Conservation (phyloP, 2,797 vertebrate species). For the Vireo griseus region DNA sequence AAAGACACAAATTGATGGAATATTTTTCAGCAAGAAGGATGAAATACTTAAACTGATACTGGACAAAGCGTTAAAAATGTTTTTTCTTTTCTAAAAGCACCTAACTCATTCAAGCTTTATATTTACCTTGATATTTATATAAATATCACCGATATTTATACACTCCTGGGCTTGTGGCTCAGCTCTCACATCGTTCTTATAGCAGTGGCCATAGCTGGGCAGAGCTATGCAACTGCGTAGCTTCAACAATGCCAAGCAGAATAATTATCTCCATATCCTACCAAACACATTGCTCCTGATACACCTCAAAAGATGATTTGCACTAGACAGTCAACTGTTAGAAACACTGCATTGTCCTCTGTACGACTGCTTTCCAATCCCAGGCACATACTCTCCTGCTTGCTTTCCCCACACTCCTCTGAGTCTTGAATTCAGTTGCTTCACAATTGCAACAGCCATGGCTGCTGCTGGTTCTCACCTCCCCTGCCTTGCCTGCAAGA, state of each 20-base stretch:
- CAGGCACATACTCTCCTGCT: neutral
- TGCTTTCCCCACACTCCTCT: neutral
- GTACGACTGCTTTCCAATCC: neutral
- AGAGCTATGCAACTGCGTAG: neutral
- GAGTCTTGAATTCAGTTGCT: neutral
- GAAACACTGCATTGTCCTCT: neutral
- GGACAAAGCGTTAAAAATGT: neutral
- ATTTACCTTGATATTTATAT: neutral
- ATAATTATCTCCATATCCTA: neutral
- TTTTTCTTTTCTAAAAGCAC: neutral
- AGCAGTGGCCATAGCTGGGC: neutral
- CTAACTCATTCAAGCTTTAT: neutral
- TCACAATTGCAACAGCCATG: neutral
- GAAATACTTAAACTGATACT: neutral
- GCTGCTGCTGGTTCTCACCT: neutral
- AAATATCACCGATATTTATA: neutral
- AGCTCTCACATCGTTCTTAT: neutral
- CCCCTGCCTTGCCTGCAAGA: neutral
- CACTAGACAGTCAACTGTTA: neutral
- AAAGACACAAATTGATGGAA: fast-evolving
- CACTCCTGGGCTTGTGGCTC: neutral
- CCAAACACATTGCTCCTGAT: neutral
- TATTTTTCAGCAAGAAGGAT: neutral
- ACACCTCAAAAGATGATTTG: neutral
- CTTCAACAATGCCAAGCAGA: neutral